Conservation (phyloP, 2,888 invertebrate genomes). For the Epirrhoe tristata region DNA sequence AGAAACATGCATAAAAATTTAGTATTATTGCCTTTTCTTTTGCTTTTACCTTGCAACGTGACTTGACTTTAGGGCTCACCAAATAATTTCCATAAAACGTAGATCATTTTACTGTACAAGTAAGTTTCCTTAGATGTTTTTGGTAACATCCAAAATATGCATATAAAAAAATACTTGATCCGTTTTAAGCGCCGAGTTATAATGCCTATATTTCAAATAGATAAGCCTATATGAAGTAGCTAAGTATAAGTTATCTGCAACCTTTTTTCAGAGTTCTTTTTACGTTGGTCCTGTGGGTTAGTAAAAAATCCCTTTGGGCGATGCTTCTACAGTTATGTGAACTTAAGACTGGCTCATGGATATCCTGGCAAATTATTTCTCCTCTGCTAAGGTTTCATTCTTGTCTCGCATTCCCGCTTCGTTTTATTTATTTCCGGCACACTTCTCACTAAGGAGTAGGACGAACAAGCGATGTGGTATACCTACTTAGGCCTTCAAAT, state of each 20-base stretch:
- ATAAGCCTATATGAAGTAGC: not conserved
- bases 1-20: not conserved
- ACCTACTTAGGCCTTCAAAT: not conserved
- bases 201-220: not conserved
- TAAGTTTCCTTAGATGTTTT: not conserved
- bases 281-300: conserved; percentile 42
- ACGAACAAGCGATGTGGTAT: conserved; percentile 11
- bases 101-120: not conserved
- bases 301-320: conserved; percentile 43
- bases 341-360: conserved; percentile 47
- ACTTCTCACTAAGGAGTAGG: conserved; percentile 47
- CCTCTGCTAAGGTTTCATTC: conserved; percentile 52
- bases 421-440: conserved; percentile 64
- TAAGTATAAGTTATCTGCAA: conserved; percentile 5
- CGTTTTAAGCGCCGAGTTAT: not conserved
- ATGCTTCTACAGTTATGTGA: conserved; percentile 46
- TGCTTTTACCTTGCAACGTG: not conserved
- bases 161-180: not conserved
- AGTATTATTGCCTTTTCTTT: not conserved
- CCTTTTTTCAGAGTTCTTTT: conserved; percentile 39
- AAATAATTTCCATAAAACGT: not conserved
- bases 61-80: not conserved
- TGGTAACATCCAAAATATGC: not conserved
- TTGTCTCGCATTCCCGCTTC: conserved; percentile 53
- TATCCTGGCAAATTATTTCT: conserved; percentile 55